phyloP scores from a whole-genome alignment of 2,113 vertebrate species.

The Arizona elegans region DNA sequence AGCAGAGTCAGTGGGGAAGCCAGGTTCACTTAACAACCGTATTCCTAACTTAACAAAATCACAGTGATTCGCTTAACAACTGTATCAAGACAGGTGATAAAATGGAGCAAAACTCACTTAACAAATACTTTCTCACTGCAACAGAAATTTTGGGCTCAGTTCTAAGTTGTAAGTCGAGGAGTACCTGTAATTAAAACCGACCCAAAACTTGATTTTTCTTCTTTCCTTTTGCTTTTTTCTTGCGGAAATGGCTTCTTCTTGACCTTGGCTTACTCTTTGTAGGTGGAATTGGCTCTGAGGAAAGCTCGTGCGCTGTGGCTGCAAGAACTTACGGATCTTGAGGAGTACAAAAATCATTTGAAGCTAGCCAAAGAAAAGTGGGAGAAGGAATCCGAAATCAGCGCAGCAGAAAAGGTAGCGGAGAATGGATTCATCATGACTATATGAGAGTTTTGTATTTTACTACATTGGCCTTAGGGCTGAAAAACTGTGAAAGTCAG shows the following conservation, averaged over 20 bases:
- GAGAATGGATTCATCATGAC: background rate
- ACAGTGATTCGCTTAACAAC: too few relatives aligned
- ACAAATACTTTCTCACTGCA: too few relatives aligned
- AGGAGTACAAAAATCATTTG: conserved; percentile 80
- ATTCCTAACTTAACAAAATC: too few relatives aligned
- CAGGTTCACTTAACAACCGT: too few relatives aligned
- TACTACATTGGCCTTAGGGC: background rate
- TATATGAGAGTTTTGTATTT: background rate
- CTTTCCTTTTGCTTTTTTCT: background rate
- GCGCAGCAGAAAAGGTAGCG: conserved; percentile 72
- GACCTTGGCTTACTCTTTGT: conserved; percentile 14
- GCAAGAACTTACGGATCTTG: conserved; percentile 80
- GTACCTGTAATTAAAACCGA: background rate
- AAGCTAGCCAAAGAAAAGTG: conserved; percentile 79
- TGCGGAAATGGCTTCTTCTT: conserved; percentile 19
- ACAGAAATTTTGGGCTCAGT: too few relatives aligned
- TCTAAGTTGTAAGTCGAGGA: too few relatives aligned
- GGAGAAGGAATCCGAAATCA: conserved; percentile 72
- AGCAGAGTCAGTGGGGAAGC: too few relatives aligned
- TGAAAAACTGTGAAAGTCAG: background rate
- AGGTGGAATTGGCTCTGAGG: conserved; percentile 86
- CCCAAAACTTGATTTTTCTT: background rate
- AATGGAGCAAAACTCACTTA: too few relatives aligned
- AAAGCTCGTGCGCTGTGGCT: conserved; percentile 81
- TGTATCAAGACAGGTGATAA: too few relatives aligned